Evolutionary conservation across 2,888 invertebrate species (phyloP).

Genomic region (Drosophila flavopinicola): DNA sequence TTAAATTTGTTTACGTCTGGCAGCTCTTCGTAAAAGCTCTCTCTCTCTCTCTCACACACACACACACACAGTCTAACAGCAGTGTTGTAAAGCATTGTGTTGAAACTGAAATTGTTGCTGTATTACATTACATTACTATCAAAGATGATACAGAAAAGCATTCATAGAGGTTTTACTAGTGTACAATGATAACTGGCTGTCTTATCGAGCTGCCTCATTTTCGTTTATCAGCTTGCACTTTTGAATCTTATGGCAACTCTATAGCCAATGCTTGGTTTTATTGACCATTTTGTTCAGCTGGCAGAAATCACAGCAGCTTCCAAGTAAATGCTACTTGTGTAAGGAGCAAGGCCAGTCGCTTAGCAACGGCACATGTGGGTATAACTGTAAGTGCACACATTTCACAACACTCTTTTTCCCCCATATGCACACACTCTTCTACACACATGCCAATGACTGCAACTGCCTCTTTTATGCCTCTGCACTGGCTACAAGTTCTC

Average conservation of each 20-base stretch:
- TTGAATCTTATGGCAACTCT: slow-evolving; percentile 21
- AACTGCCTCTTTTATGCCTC: slow-evolving; percentile 14
- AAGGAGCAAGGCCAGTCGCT: slow-evolving; percentile 6
- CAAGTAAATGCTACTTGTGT: slow-evolving; percentile 20
- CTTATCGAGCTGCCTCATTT: background rate
- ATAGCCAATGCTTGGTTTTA: slow-evolving; percentile 42
- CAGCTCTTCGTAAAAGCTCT: background rate
- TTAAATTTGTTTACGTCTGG: slow-evolving; percentile 1
- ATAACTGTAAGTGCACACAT: slow-evolving; percentile 23
- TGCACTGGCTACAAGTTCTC: slow-evolving; percentile 14
- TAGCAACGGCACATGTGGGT: slow-evolving; percentile 18
- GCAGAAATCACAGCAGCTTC: slow-evolving; percentile 43
- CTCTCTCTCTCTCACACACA: background rate
- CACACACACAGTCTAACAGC: background rate
- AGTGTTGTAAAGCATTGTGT: background rate
- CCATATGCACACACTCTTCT: slow-evolving; percentile 11
- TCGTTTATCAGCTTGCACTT: slow-evolving; percentile 22
- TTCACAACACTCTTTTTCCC: slow-evolving; percentile 10
- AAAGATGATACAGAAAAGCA: background rate
- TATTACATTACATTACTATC: too few species aligned
- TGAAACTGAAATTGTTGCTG: background rate
- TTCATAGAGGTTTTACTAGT: background rate
- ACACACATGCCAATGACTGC: slow-evolving; percentile 25
- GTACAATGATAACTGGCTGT: background rate
- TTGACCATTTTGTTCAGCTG: slow-evolving; percentile 36